These are phyloP conservation scores for Nasonia longicornis DNA, from an alignment of 1,140 invertebrate species.

Conservation along the genomic window DNA sequence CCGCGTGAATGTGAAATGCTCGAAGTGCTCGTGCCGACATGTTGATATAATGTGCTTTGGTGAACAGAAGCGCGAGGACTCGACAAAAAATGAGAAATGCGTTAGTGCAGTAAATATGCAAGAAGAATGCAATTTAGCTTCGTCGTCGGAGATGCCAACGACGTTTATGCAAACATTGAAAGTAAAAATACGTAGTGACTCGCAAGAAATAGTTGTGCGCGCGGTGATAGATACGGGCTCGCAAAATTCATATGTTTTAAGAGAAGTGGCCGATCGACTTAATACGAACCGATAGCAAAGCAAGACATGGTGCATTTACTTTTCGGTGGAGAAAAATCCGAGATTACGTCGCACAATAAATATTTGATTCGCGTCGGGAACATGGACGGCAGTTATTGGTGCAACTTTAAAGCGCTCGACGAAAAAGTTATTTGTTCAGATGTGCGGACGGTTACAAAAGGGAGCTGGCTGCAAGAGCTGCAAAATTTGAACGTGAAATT, in stretches of 20 bases:
- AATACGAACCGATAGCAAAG: not conserved
- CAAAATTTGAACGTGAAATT: constrained; percentile 43
- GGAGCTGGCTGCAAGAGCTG: constrained; percentile 39
- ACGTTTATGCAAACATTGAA: constrained; percentile 43
- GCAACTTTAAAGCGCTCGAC: constrained; percentile 47
- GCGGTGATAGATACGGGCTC: constrained; percentile 31
- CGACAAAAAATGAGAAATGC: not conserved
- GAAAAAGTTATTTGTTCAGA: constrained; percentile 45
- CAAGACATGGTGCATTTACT: constrained; percentile 31
- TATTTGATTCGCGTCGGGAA: constrained; percentile 30
- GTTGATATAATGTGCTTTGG: constrained; percentile 38
- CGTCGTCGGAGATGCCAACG: constrained; percentile 4
- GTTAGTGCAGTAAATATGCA: not conserved
- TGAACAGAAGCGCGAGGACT: not conserved
- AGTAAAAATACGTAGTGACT: constrained; percentile 6
- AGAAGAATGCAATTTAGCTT: constrained; percentile 9
- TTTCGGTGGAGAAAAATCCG: not conserved
- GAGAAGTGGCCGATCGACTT: not conserved
- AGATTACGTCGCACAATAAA: constrained; percentile 7
- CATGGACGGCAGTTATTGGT: constrained; percentile 33
- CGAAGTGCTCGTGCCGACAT: constrained; percentile 26
- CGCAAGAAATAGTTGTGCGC: constrained; percentile 5
- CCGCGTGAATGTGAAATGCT: constrained; percentile 27
- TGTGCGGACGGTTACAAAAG: not conserved
- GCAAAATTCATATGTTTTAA: constrained; percentile 39